phyloP scores from a whole-genome alignment of 2,888 invertebrate genomes.

The Sphaeridia pumilis region DNA sequence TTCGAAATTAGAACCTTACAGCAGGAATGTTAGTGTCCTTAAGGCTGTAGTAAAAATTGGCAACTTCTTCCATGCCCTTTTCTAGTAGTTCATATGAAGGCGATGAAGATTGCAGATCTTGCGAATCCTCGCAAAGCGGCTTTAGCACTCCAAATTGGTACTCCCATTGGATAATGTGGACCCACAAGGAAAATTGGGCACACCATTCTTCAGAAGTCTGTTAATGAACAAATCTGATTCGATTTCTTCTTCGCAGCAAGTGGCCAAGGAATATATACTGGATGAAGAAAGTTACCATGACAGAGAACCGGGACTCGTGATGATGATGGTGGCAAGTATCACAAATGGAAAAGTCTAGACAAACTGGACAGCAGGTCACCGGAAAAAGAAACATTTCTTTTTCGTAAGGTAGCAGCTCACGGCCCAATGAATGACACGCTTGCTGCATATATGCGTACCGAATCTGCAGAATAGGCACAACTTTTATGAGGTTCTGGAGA shows the following conservation, averaged over 20 bases:
- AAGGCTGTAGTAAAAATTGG: neutral
- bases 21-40: neutral
- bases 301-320: constrained; percentile 3
- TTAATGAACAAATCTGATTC: neutral
- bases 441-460: constrained; percentile 52
- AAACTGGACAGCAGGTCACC: constrained; percentile 36
- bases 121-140: constrained; percentile 1
- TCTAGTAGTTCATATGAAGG: constrained; percentile 7
- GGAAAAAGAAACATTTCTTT: constrained; percentile 58
- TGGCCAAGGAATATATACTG: too few species aligned
- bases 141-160: constrained; percentile 12
- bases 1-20: too few species aligned
- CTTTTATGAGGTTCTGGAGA: too few species aligned
- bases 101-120: neutral
- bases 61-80: constrained; percentile 5
- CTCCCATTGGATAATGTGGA: constrained; percentile 15
- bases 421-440: constrained; percentile 48
- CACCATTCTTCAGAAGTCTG: constrained; percentile 14
- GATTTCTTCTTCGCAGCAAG: neutral
- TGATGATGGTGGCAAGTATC: constrained; percentile 45
- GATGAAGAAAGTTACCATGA: too few species aligned
- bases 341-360: constrained; percentile 42
- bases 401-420: constrained; percentile 54
- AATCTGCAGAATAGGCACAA: constrained; percentile 42
- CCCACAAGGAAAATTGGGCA: constrained; percentile 14